Base-by-base conservation (phyloP, 2,113 vertebrate species). In the Epinephelus fuscoguttatus region DNA sequence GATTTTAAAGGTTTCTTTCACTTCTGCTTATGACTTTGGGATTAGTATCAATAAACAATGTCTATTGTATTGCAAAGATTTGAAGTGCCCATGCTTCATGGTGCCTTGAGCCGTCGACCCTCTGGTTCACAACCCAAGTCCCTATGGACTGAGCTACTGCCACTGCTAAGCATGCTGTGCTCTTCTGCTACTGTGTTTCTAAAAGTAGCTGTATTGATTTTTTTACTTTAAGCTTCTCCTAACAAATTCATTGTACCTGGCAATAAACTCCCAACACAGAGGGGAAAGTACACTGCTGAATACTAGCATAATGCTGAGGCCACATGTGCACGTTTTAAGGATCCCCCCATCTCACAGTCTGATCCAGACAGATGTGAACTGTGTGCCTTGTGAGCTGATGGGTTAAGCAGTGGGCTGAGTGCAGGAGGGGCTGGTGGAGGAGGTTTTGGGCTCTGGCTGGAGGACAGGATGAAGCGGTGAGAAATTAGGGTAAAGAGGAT, bases 281-380 rank as follows among this genome's bases (percentile, higher is more conserved):
- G 53, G 75, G 80, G 74, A 81, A 84, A 75, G 75, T 66, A 50
- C 70, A 37, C 45, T 27, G 69, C 67, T 50, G 53, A 81, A 80
- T 69, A 59, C 56, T 71, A 72, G 59, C 37, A 57, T 73, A 84
- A 83, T 57, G 40, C 21, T 84, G 73, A 82, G 70, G 59, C 91
- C 91, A 91, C 84, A 92, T 91, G 90, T 88, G 75, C 78, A 60
- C 75, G 81, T 90, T 84, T 77, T 77, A 78, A 84, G 77, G 75
- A 85, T 72, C 81, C 78, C 78, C 61, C 71, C 47, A 50, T 77
- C 64, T 83, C 59, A 70, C 80, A 83, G 84, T 88, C 66, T 70
- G 85, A 88, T 84, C 91, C 85, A 77, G 83, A 77, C 86, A 92
- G 89, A 93, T 91, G 84, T 92, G 89, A 89, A 86, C 78, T 78